Percentiles rank a stretch among this genome's conserved stretches.
These are phyloP conservation scores for Pampusana beccarii DNA, from an alignment of 2,113 vertebrate genomes.

Conservation along the genomic window DNA sequence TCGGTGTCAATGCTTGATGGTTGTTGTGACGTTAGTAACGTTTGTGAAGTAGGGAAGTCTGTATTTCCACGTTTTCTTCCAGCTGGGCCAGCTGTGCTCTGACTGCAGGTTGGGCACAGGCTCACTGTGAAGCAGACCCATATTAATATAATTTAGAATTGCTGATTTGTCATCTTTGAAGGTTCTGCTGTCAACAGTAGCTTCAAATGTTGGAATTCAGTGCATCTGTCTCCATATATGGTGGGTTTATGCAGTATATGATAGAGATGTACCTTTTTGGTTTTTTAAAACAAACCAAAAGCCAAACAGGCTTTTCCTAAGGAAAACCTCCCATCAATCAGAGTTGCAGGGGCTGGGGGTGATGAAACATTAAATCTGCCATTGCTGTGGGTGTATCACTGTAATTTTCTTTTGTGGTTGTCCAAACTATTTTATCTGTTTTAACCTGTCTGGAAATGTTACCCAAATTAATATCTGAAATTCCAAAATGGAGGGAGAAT, in stretches of 20 bases:
- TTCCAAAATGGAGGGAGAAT: background rate
- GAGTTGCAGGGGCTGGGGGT: background rate
- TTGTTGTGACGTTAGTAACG: background rate
- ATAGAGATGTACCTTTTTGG: background rate
- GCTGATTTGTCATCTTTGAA: background rate
- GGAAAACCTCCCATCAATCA: background rate
- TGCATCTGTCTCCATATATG: fast-evolving
- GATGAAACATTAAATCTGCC: background rate
- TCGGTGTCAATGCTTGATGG: background rate
- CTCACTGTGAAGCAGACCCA: background rate
- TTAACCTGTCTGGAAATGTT: background rate
- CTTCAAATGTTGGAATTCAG: background rate
- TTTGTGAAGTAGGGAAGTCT: background rate
- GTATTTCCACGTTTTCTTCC: background rate
- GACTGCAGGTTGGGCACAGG: background rate
- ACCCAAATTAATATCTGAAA: background rate
- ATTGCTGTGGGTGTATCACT: conserved; percentile 13
- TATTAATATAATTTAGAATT: background rate
- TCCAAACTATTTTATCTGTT: background rate
- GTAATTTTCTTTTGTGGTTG: conserved; percentile 3
- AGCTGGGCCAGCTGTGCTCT: background rate
- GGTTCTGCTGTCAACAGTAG: background rate
- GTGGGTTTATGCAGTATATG: background rate
- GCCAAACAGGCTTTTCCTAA: background rate
- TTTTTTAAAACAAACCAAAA: background rate